Conservation (phyloP, 2,888 invertebrate species). For the Sarcophaga rosellei region DNA sequence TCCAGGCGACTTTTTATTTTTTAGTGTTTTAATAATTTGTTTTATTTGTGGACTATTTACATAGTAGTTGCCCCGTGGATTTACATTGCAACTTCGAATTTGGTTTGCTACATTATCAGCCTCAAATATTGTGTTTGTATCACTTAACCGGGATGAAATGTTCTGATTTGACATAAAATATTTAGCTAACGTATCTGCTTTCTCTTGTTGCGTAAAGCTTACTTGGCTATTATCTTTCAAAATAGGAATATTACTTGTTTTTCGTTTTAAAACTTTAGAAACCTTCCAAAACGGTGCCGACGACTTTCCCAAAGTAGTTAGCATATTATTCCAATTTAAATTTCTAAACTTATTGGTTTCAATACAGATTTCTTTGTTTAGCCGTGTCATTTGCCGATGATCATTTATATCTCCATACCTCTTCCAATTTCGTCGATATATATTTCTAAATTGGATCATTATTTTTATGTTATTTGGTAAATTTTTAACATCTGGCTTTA, state of each 20-base stretch:
- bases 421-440: conserved; percentile 1
- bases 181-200: too few relatives aligned
- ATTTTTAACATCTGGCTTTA: not conserved
- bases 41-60: too few relatives aligned
- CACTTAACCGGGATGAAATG: too few relatives aligned
- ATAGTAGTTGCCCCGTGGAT: too few relatives aligned
- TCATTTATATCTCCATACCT: not conserved
- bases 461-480: not conserved
- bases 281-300: not conserved
- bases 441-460: too few relatives aligned
- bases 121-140: too few relatives aligned
- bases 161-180: too few relatives aligned
- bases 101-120: too few relatives aligned
- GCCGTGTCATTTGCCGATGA: not conserved
- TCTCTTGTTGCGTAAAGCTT: too few relatives aligned
- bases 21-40: too few relatives aligned
- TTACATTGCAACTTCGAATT: too few relatives aligned
- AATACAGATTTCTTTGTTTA: not conserved
- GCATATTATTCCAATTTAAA: not conserved
- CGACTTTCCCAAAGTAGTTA: not conserved
- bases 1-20: too few relatives aligned
- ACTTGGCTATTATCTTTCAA: not conserved
- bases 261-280: not conserved
- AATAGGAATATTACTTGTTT: not conserved
- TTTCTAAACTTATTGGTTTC: conserved; percentile 1